Evolutionary conservation across 2,888 invertebrate genomes (phyloP).

Genomic region (Podabrus alpinus): DNA sequence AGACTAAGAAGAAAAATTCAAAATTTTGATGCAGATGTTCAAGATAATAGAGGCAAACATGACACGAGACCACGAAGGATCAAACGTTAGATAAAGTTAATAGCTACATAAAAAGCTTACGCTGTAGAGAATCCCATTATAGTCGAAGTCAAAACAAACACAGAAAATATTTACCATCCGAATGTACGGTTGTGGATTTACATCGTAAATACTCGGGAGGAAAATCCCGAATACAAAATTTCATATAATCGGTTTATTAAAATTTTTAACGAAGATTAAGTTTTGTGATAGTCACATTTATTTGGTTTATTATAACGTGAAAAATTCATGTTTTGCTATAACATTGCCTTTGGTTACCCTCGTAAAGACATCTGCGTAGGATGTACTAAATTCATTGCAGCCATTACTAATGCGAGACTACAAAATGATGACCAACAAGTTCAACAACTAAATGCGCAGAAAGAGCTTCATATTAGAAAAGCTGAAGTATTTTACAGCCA

Average conservation of each 20-base stretch:
- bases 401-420: not conserved
- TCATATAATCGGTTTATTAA: not conserved
- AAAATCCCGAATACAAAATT: not conserved
- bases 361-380: not conserved
- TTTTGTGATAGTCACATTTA: too few species aligned
- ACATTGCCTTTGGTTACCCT: conserved; percentile 1
- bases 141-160: too few species aligned
- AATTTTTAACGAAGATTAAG: not conserved
- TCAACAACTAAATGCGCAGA: not conserved
- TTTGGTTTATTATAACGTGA: too few species aligned
- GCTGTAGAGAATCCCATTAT: too few species aligned
- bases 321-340: too few species aligned
- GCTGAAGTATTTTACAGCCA: not conserved
- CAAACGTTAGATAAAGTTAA: too few species aligned
- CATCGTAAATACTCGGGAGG: not conserved
- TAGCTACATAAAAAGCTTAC: too few species aligned
- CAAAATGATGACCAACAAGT: not conserved
- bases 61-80: too few species aligned
- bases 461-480: conserved; percentile 7
- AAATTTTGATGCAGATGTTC: too few species aligned
- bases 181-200: not conserved
- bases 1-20: too few species aligned
- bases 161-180: not conserved
- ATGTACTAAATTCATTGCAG: conserved; percentile 1
- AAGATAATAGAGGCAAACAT: too few species aligned